Evolutionary conservation across 2,888 invertebrate species (phyloP), one percentile per base, ranked within the genome.

Genomic region (Craniophora ligustri): DNA sequence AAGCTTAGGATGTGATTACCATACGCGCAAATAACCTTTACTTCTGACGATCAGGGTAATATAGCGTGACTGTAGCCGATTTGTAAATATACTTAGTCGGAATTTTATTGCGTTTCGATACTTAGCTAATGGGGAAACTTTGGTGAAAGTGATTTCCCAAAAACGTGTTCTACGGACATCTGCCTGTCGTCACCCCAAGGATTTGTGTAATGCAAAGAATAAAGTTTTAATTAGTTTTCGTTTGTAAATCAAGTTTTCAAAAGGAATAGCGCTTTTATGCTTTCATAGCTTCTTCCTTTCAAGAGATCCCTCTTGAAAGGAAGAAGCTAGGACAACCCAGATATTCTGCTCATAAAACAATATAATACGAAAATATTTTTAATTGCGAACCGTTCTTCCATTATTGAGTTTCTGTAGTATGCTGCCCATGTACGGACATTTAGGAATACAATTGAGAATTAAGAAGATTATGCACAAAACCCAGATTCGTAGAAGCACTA

Each of bases 191-290:
- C 57, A 51, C 44, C 47, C 46, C 11, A 19, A 39, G 53, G 53
- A 67, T 53, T 64, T 64, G 42, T 47, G 60, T 54, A 56, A 60
- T 53, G 54, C 32, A 60, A 55, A 60, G 51, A 61, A 67, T 58
- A n/a, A 64, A 71, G 40, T 70, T 71, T 64, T 64, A 70, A 71
- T 71, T 71, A 59, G 71, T 58, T 70, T 56, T 42, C 49, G 34
- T 55, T 65, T 51, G 40, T 50, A 61, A 65, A 54, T 61, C 30
- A 64, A 65, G 55, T 56, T 56, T 45, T 47, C 30, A 48, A 41
- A 48, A 11, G 34, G 30, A 38, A 19, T 19, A 35, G 13, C 19
- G 49, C 44, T 44, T 51, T 51, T 32, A 38, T 63, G 38, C 59
- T 46, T 15, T 23, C 6, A 23, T 19, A 46, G 34, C 36, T 11